Evolutionary conservation across 2,797 vertebrate species (phyloP).

Genomic region (Phyllotis vaccarum): DNA sequence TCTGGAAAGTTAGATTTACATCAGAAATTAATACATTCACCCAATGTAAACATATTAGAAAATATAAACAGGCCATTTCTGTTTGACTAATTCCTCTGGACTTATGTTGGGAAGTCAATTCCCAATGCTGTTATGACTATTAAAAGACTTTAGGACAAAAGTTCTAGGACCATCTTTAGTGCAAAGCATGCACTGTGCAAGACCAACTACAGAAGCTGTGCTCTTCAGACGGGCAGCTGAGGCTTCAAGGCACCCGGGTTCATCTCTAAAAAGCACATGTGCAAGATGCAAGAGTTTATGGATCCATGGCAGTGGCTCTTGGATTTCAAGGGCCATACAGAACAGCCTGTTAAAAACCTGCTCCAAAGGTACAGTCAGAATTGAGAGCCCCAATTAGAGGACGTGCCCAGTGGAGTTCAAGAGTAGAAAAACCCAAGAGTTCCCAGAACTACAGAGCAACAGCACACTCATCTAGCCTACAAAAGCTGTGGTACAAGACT

Average conservation of each 20-base stretch:
- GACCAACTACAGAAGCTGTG: neutral
- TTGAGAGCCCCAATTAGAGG: neutral
- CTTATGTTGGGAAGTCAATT: neutral
- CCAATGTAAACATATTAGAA: neutral
- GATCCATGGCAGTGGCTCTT: neutral
- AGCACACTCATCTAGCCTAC: neutral
- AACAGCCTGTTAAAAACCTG: neutral
- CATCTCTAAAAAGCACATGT: neutral
- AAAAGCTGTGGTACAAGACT: too few relatives aligned
- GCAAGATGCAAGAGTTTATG: neutral
- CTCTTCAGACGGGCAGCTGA: too few relatives aligned
- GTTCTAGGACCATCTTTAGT: neutral
- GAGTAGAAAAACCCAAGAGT: neutral
- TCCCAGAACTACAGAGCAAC: neutral
- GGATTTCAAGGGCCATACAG: neutral
- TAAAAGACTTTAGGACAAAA: neutral
- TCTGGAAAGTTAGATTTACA: conserved; percentile 31
- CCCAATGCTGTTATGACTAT: neutral
- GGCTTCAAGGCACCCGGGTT: neutral
- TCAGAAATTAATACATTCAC: neutral
- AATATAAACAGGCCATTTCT: neutral
- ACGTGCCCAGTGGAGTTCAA: neutral
- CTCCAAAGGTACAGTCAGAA: neutral
- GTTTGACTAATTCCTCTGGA: neutral
- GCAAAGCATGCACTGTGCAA: neutral